Conservation (phyloP, 2,888 invertebrate species). For the Pachydiplax longipennis region DNA sequence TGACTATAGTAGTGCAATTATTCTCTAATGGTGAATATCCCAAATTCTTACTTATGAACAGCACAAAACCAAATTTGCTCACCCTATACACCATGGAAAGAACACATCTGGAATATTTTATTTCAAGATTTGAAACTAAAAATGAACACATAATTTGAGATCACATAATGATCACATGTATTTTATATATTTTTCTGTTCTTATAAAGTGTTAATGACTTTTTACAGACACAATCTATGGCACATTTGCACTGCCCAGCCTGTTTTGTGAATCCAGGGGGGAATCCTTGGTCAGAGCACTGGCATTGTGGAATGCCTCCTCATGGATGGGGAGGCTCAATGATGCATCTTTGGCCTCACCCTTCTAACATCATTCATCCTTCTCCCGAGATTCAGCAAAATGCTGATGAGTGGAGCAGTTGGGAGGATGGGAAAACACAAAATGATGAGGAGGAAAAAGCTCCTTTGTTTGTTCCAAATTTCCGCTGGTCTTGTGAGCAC, state of each 20-base stretch:
- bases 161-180: no score
- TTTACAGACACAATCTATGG: conserved; percentile 74
- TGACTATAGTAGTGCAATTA: no score
- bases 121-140: no score
- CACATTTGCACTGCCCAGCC: conserved; percentile 70
- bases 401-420: background rate
- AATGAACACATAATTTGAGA: no score
- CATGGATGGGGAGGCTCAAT: conserved; percentile 57
- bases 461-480: conserved; percentile 58
- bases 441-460: conserved; percentile 51
- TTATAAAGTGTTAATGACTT: background rate
- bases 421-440: conserved; percentile 50
- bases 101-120: no score
- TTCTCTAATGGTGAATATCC: no score
- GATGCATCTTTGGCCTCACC: conserved; percentile 54
- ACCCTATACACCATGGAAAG: no score
- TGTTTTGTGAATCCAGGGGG: conserved; percentile 58
- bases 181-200: no score
- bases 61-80: no score
- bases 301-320: conserved; percentile 49
- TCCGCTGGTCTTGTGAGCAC: conserved; percentile 86
- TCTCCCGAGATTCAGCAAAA: background rate
- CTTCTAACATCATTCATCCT: no score
- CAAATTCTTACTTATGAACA: no score
- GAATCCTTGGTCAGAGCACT: conserved; percentile 49